Percentiles rank a stretch among this genome's conserved stretches.
phyloP scores from a whole-genome alignment of 2,797 vertebrate genomes.

The Lagocephalus sceleratus region DNA sequence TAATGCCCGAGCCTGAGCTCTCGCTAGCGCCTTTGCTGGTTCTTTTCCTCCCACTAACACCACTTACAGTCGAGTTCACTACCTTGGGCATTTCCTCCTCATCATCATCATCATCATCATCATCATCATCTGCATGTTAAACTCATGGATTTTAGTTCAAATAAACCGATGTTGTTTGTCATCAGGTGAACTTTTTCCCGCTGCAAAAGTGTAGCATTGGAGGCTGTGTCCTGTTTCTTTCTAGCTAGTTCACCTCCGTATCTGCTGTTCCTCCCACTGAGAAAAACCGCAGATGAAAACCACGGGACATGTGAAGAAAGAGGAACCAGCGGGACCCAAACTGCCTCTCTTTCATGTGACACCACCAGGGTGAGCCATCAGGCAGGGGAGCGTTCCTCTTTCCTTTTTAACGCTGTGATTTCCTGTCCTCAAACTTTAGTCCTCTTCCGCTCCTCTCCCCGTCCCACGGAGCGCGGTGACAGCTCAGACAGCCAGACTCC shows the following conservation, averaged over 20 bases:
- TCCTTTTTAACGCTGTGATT: constrained; percentile 41
- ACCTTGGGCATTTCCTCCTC: constrained; percentile 35
- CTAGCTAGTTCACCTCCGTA: constrained; percentile 32
- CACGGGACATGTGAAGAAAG: constrained; percentile 41
- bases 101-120: too few species aligned
- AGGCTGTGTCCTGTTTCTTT: constrained; percentile 4
- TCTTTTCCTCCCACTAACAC: constrained; percentile 59
- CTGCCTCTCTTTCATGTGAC: constrained; percentile 57
- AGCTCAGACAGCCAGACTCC: constrained; percentile 88
- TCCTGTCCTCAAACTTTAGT: constrained; percentile 61
- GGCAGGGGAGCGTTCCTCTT: constrained; percentile 43
- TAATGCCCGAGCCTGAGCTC: constrained; percentile 72
- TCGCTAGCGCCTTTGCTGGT: constrained; percentile 56
- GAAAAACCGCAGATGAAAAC: constrained; percentile 46
- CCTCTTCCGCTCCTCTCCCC: constrained; percentile 57
- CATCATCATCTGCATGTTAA: constrained; percentile 42
- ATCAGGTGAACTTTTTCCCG: constrained; percentile 6
- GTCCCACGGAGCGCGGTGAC: constrained; percentile 78
- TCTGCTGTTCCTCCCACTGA: constrained; percentile 31
- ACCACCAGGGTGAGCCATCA: constrained; percentile 44
- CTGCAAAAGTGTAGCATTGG: constrained; percentile 7
- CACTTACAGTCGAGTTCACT: constrained; percentile 51
- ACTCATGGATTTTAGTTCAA: not conserved
- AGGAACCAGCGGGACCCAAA: constrained; percentile 53
- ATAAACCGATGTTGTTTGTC: too few species aligned